Evolutionary conservation across 2,113 vertebrate genomes (phyloP).

Genomic region (Epinephelus fuscoguttatus): DNA sequence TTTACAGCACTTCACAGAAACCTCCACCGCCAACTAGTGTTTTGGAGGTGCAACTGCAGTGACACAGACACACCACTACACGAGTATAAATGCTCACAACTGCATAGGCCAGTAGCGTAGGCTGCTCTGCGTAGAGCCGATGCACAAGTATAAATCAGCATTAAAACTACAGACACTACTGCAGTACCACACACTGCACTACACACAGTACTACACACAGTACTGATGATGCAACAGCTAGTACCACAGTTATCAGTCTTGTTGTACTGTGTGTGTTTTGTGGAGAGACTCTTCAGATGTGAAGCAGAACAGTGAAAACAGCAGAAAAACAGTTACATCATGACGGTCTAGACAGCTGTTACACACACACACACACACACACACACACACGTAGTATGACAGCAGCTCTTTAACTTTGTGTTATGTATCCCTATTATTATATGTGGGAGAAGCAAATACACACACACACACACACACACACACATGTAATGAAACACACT

Average conservation of each 20-base stretch:
- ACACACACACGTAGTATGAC: neutral
- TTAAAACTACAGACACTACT: neutral
- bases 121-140: no score
- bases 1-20: no score
- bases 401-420: constrained; percentile 4
- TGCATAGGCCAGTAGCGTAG: no score
- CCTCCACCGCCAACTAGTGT: no score
- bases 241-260: neutral
- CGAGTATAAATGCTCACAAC: no score
- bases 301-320: constrained; percentile 6
- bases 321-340: constrained; percentile 25
- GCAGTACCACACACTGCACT: neutral
- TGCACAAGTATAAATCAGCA: no score
- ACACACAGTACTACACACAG: neutral
- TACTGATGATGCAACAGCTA: neutral
- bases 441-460: constrained; percentile 9
- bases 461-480: neutral
- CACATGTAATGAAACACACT: constrained; percentile 3
- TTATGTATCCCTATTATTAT: constrained; percentile 20
- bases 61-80: no score
- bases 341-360: neutral
- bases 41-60: no score
- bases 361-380: neutral
- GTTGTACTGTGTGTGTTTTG: neutral
- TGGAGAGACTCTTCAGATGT: neutral